These are phyloP conservation scores for Drosophila elegans DNA, from an alignment of 1,140 invertebrate species.

Conservation along the genomic window DNA sequence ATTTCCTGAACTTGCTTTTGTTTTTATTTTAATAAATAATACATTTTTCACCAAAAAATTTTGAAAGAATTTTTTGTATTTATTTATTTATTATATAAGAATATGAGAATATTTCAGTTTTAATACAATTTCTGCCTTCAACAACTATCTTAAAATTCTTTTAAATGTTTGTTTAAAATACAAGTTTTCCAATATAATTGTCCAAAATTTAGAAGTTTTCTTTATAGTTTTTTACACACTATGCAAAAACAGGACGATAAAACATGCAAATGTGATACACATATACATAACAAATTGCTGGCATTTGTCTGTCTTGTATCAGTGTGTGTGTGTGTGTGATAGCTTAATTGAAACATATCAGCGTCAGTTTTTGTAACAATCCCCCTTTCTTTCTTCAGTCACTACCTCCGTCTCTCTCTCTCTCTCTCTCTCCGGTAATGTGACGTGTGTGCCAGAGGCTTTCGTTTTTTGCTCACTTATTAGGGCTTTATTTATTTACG, in stretches of 20 bases:
- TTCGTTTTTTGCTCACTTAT: conserved; percentile 4
- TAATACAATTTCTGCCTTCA: neutral
- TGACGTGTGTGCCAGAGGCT: conserved; percentile 5
- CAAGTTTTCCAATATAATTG: neutral
- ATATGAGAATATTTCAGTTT: too few species aligned
- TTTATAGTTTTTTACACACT: neutral
- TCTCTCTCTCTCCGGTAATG: neutral
- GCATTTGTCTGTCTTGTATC: conserved; percentile 9
- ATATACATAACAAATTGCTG: conserved; percentile 6
- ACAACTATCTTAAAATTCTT: too few species aligned
- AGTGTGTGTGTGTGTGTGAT: conserved; percentile 11
- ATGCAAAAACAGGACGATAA: conserved; percentile 19
- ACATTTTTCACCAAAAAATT: neutral
- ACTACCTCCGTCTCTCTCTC: neutral
- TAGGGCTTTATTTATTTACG: conserved; percentile 18
- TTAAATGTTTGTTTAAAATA: too few species aligned
- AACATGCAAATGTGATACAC: conserved; percentile 36
- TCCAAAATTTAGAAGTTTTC: neutral
- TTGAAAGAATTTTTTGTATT: too few species aligned
- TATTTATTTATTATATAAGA: too few species aligned
- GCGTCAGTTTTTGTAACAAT: conserved; percentile 24
- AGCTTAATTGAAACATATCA: conserved; percentile 55
- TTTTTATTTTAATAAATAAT: neutral
- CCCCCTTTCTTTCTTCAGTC: neutral
- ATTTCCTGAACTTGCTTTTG: too few species aligned